Evolutionary conservation across 2,797 vertebrate species (phyloP).

Genomic region (Crypturellus tataupa): DNA sequence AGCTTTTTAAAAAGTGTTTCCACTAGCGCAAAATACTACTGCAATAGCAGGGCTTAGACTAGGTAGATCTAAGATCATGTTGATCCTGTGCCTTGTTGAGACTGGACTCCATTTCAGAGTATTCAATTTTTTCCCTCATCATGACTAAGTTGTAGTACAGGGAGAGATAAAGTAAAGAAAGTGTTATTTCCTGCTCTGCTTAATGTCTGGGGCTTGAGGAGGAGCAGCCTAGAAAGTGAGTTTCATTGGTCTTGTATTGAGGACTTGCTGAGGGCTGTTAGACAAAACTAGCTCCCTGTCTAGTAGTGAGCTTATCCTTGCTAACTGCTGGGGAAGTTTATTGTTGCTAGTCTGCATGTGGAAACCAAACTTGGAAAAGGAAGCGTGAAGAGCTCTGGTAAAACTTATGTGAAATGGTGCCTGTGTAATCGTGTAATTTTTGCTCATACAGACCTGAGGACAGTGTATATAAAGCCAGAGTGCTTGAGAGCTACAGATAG

Average conservation of each 20-base stretch:
- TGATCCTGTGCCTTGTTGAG: not conserved
- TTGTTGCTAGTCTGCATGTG: not conserved
- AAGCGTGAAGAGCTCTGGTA: not conserved
- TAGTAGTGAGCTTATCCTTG: not conserved
- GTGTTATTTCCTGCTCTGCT: not conserved
- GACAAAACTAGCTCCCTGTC: not conserved
- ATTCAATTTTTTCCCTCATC: not conserved
- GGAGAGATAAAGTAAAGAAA: not conserved
- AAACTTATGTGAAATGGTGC: not conserved
- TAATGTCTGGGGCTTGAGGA: not conserved
- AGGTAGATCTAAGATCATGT: not conserved
- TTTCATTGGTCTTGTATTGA: not conserved
- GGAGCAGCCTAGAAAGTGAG: not conserved
- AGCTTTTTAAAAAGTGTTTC: not conserved
- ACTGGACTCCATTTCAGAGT: not conserved
- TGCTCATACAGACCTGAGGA: not conserved
- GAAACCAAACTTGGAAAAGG: not conserved
- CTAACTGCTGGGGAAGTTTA: not conserved
- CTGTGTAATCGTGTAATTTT: not conserved
- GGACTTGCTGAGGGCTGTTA: not conserved
- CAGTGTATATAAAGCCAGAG: not conserved
- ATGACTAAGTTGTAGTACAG: not conserved
- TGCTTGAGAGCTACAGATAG: fast-evolving
- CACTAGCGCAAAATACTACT: not conserved
- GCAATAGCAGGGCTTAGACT: not conserved